phyloP scores from a whole-genome alignment of 2,888 invertebrate genomes.

The Andrena hattorfiana region DNA sequence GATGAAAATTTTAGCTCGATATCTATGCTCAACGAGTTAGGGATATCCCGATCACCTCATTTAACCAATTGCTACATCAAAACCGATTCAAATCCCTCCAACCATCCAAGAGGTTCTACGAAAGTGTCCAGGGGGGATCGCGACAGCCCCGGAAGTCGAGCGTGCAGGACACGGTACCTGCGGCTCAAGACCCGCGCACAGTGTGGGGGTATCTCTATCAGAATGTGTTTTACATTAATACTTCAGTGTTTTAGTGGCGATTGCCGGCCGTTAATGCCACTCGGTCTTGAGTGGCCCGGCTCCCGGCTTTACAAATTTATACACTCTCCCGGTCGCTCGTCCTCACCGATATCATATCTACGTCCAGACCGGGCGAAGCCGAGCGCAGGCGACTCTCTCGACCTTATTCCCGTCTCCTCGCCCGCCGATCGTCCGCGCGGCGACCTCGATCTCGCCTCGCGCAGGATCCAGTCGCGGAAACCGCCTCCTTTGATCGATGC shows the following conservation, averaged over 20 bases:
- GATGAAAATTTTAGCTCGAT: no score
- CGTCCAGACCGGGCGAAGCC: conserved; percentile 55
- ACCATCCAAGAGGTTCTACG: no score
- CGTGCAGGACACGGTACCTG: conserved; percentile 3
- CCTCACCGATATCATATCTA: conserved; percentile 82
- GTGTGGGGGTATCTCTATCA: conserved; percentile 83
- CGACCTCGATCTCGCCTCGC: conserved; percentile 61
- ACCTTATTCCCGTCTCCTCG: conserved; percentile 70
- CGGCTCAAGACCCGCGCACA: conserved; percentile 13
- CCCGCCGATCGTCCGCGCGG: conserved; percentile 53
- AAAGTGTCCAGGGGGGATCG: not conserved
- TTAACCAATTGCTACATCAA: no score
- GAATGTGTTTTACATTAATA: conserved; percentile 85
- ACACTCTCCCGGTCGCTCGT: conserved; percentile 78
- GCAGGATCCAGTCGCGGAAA: conserved; percentile 28
- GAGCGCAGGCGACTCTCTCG: conserved; percentile 59
- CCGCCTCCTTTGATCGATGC: conserved; percentile 42
- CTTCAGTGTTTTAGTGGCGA: conserved; percentile 84
- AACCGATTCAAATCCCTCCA: no score
- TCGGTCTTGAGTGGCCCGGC: conserved; percentile 80
- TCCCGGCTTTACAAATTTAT: conserved; percentile 84
- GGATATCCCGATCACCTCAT: no score
- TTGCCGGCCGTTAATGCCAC: conserved; percentile 84
- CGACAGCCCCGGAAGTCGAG: conserved; percentile 52
- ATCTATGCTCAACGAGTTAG: no score